Evolutionary conservation across 2,113 vertebrate genomes (phyloP), one percentile per base, ranked within the genome.

Genomic region (Oryzias curvinotus): DNA sequence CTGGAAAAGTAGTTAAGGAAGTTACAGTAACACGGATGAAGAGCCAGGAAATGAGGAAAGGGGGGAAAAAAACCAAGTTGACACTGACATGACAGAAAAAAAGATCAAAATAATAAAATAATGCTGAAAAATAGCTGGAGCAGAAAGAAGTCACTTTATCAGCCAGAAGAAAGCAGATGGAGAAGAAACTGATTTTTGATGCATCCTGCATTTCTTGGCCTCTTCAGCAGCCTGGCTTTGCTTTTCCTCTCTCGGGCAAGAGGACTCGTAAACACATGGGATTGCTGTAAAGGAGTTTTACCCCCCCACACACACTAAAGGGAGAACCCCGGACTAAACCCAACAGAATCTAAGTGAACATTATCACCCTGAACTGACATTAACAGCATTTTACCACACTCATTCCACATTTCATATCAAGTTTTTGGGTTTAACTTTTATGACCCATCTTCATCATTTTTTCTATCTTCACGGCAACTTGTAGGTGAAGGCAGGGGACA

Each of bases 251-350:
- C 72, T 53, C n/a, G 69, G 66, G 57, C 25, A 66, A 78, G 73
- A 57, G 62, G 59, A 75, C 62, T 79, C 65, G 25, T 87, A 86
- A 89, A 89, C 80, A 50, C 87, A 50, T 78, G 87, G 59, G 74
- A 64, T 68, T 28, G 13, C 72, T 45, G 54, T 88, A 75, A 86
- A 88, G 73, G 76, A 77, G 66, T 28, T 28, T 28, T 5, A 83
- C 21, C 21, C 21, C 21, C 21, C 21, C 21, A 23, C 21, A 23
- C 21, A 23, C 21, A 86, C 75, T 21, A 44, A 30, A 43, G 68
- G 47, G 25, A 57, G 65, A 66, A 68, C 68, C 47, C 26, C 45
- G 61, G 52, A 56, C 53, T 65, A 71, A 48, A 47, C 62, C 21
- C 21, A 54, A 65, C 65, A 73, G 56, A 82, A 58, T 69, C 41